A percentile compares a stretch with the other conserved stretches of the same genome.
Conservation (phyloP, 2,113 vertebrate genomes). For the Gobio gobio region DNA sequence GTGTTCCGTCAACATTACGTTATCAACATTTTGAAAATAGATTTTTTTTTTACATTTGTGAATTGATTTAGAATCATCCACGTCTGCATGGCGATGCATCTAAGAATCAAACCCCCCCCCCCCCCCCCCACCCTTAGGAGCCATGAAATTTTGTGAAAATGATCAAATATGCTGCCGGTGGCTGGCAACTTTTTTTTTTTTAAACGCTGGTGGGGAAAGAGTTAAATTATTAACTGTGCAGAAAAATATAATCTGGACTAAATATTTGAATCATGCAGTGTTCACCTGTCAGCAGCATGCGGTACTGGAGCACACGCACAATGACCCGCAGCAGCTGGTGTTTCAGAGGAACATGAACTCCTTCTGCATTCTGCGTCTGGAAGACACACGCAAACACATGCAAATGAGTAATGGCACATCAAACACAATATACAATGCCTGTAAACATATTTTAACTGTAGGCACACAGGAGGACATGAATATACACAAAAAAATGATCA, state of each 20-base stretch:
- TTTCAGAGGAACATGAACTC: conserved; percentile 77
- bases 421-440: background rate
- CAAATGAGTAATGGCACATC: background rate
- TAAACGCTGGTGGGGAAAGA: too few relatives aligned
- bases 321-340: conserved; percentile 89
- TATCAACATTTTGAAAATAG: too few relatives aligned
- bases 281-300: conserved; percentile 91
- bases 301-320: conserved; percentile 90
- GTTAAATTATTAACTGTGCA: background rate
- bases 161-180: too few relatives aligned
- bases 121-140: too few relatives aligned
- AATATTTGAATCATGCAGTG: background rate
- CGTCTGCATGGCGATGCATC: too few relatives aligned
- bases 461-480: background rate
- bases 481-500: background rate
- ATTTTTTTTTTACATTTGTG: too few relatives aligned
- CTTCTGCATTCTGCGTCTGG: conserved; percentile 77
- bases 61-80: too few relatives aligned
- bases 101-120: too few relatives aligned
- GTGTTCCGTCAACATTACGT: too few relatives aligned
- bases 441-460: background rate
- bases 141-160: too few relatives aligned
- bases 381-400: conserved; percentile 47
- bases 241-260: background rate
- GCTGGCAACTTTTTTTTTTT: too few relatives aligned